Percentiles rank a stretch among this genome's conserved stretches.
Conservation (phyloP, 1,140 invertebrate genomes). For the Cotesia chilonis region DNA sequence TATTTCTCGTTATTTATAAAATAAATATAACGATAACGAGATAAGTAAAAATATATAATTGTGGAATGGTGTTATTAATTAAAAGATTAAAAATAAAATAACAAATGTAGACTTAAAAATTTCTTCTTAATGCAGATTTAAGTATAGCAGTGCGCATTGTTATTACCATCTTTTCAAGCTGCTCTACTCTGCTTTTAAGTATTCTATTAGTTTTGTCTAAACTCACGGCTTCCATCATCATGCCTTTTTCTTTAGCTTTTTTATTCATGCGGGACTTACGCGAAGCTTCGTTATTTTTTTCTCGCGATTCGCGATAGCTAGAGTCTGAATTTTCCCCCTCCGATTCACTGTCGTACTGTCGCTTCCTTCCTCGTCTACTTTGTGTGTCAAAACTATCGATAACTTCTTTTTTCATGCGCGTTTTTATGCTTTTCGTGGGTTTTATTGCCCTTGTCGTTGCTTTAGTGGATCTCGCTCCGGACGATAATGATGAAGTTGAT, state of each 20-base stretch:
- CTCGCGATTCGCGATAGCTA: conserved; percentile 73
- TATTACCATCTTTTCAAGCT: conserved; percentile 64
- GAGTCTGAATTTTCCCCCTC: conserved; percentile 48
- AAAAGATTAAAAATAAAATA: conserved; percentile 16
- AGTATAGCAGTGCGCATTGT: conserved; percentile 62
- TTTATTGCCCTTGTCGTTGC: too few species aligned
- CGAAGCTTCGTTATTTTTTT: conserved; percentile 81
- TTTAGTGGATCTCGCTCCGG: too few species aligned
- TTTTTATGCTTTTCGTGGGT: background rate
- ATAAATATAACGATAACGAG: too few species aligned
- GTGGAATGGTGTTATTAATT: background rate
- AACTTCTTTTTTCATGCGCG: conserved; percentile 18
- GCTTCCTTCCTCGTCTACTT: conserved; percentile 37
- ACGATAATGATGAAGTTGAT: too few species aligned
- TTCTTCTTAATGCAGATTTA: conserved; percentile 55
- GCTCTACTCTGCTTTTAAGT: conserved; percentile 64
- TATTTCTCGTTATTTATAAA: too few species aligned
- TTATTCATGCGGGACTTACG: conserved; percentile 76
- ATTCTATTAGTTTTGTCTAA: conserved; percentile 63
- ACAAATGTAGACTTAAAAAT: conserved; percentile 37
- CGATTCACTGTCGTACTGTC: conserved; percentile 47
- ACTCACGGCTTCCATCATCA: conserved; percentile 51
- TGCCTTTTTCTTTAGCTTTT: conserved; percentile 72
- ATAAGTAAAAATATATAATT: background rate
- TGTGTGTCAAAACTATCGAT: background rate